phyloP scores from a whole-genome alignment of 2,888 invertebrate species.

The Odontothrips loti region DNA sequence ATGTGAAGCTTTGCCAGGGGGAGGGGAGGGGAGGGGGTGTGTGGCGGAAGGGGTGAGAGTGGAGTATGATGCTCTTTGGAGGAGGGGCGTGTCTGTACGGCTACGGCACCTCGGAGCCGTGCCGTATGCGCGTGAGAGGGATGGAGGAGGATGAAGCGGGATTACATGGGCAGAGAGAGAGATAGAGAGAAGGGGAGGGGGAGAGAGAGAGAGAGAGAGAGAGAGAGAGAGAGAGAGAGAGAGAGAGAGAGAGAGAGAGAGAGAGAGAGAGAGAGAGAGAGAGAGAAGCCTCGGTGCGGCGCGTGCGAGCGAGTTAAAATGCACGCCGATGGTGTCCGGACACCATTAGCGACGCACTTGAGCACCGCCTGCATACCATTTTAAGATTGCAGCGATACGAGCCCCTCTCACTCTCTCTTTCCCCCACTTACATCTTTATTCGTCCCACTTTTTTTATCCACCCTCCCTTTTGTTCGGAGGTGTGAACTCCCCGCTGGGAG shows the following conservation, averaged over 20 bases:
- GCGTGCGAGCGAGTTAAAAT: neutral
- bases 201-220: neutral
- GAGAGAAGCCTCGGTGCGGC: neutral
- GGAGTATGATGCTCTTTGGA: neutral
- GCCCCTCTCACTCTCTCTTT: neutral
- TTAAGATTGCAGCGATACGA: slow-evolving; percentile 7
- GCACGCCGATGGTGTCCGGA: neutral
- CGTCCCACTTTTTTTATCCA: neutral
- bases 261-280: neutral
- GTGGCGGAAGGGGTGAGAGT: neutral
- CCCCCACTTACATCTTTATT: neutral
- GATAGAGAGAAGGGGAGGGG: neutral
- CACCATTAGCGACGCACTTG: slow-evolving; percentile 11
- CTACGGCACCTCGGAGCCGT: neutral
- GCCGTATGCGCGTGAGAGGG: neutral
- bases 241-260: neutral
- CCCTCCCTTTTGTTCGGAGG: slow-evolving; percentile 4
- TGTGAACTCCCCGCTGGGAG: slow-evolving; percentile 24
- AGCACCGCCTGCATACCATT: slow-evolving; percentile 16
- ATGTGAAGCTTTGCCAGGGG: neutral
- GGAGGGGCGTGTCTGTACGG: neutral
- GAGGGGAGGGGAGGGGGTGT: neutral
- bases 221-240: neutral
- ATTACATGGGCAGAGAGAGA: neutral
- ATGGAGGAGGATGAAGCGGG: neutral